Evolutionary conservation across 2,888 invertebrate genomes (phyloP), one percentile per base, ranked within the genome.

Genomic region (Calameuta idolon): DNA sequence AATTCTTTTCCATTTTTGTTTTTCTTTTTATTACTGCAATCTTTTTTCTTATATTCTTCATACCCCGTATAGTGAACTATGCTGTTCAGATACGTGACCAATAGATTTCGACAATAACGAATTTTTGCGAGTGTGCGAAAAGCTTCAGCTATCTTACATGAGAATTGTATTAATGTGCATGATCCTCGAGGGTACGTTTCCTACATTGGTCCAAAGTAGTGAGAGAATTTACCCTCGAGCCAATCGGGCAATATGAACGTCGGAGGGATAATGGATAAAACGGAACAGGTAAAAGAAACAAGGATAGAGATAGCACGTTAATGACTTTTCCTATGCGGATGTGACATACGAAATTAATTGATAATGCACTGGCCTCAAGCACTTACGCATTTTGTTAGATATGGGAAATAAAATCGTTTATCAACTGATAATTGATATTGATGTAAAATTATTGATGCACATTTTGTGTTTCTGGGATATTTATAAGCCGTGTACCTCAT

Each of bases 391-490:
- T 55, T 55, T 55, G 23, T 23, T 55, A 23, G 23, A 15, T 23
- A 23, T 55, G 9, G 55, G 9, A 55, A 55, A 55, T 55, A 9
- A 23, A 55, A 23, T 55, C 55, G 55, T 55, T 55, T 15, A 23
- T 15, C 1, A 55, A 73, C 71, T 73, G 73, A 78, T 85, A 85
- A 85, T 85, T 81, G 85, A 84, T 80, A 83, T 79, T 81, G 81
- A 84, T 83, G 79, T 83, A 79, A 77, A 81, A 79, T 55, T 55
- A 23, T 73, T 74, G 79, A 73, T 68, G 81, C 75, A 79, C 40
- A 82, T 79, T 76, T 75, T 9, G 55, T 55, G 23, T 55, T 23
- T 23, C 55, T 55, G 55, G 55, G 55, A 55, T 55, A 55, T 55
- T 55, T 23, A 55, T 55, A 23, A 23, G 55, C 23, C 23, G 55